Evolutionary conservation across 2,113 vertebrate genomes (phyloP).

Genomic region (Chinchilla lanigera): DNA sequence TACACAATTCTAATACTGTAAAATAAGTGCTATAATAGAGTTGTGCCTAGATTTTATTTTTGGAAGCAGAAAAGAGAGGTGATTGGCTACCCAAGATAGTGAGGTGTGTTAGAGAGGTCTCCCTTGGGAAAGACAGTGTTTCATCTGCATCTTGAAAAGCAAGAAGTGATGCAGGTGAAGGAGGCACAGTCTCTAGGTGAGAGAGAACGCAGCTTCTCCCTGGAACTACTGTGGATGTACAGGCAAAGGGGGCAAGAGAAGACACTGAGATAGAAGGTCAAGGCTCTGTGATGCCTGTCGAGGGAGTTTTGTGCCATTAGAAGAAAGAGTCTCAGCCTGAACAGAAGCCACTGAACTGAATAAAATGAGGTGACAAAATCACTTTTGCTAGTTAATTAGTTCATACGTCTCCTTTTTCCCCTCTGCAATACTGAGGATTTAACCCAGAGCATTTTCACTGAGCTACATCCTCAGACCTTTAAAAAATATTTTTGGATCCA

Average conservation of each 20-base stretch:
- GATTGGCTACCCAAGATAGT: neutral
- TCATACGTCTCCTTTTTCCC: neutral
- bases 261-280: neutral
- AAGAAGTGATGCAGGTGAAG: neutral
- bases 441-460: neutral
- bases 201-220: neutral
- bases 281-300: neutral
- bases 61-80: neutral
- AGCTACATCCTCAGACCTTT: neutral
- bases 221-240: accelerated
- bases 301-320: neutral
- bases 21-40: neutral
- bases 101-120: neutral
- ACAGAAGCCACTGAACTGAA: neutral
- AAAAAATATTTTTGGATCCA: no score
- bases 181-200: neutral
- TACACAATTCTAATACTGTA: neutral
- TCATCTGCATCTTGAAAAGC: neutral
- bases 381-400: neutral
- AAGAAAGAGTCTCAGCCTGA: neutral
- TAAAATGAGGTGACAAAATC: neutral
- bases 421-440: neutral
- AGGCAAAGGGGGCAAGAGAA: neutral
- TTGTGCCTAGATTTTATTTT: neutral
- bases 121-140: neutral